A percentile compares a stretch with the other conserved stretches of the same genome.
These are phyloP conservation scores for Anorthoa munda DNA, from an alignment of 2,888 invertebrate species.

Conservation along the genomic window DNA sequence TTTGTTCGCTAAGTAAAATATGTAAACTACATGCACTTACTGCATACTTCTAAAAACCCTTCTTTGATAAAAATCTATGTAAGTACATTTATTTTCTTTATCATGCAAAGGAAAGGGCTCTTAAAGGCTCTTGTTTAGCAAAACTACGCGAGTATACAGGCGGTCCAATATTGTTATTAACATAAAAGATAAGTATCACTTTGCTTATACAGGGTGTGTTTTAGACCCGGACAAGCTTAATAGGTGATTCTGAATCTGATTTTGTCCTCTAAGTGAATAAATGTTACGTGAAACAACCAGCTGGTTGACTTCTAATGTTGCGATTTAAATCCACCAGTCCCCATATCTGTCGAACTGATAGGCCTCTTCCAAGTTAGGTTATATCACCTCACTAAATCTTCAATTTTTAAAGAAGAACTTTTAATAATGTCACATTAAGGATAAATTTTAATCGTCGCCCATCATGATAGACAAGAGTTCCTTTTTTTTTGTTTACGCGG, in stretches of 20 bases:
- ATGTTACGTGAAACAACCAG: neutral
- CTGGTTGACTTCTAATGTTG: neutral
- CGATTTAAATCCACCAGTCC: conserved; percentile 3
- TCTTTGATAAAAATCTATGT: conserved; percentile 36
- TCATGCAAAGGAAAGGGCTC: conserved; percentile 52
- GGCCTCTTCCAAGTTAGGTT: neutral
- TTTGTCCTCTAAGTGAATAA: neutral
- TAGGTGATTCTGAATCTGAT: conserved; percentile 5
- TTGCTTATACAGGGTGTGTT: conserved; percentile 45
- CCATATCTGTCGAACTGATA: neutral
- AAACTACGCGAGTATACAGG: conserved; percentile 46
- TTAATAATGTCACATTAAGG: neutral
- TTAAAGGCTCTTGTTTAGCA: conserved; percentile 38
- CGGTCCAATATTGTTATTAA: conserved; percentile 46
- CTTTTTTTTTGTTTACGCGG: too few species aligned
- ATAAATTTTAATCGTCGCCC: neutral
- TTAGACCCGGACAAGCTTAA: conserved; percentile 14
- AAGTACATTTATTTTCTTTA: conserved; percentile 58
- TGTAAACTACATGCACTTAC: conserved; percentile 25
- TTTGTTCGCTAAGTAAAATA: conserved; percentile 30
- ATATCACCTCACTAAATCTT: neutral
- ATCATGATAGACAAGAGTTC: neutral
- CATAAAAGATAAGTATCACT: conserved; percentile 61
- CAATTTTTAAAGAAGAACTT: neutral
- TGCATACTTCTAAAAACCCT: conserved; percentile 34